A percentile compares a stretch with the other conserved stretches of the same genome.
Evolutionary conservation across 2,888 invertebrate genomes (phyloP).

Genomic region (Cataglyphis livida): DNA sequence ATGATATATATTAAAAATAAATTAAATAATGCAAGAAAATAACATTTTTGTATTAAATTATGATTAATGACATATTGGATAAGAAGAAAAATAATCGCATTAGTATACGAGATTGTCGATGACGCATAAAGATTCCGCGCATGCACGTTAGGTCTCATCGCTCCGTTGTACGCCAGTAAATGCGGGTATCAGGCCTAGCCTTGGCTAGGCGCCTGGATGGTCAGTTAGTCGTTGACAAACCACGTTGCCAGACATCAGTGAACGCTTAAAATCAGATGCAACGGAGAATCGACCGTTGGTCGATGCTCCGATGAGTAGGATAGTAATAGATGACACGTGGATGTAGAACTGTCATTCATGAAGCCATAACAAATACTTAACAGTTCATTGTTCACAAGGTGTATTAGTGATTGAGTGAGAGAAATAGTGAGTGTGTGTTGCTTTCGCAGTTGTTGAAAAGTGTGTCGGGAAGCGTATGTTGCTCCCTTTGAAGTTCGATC

Average conservation of each 20-base stretch:
- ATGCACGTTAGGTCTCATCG: conserved; percentile 54
- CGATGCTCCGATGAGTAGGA: conserved; percentile 4
- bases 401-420: neutral
- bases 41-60: neutral
- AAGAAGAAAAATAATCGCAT: neutral
- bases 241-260: conserved; percentile 37
- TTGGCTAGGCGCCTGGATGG: conserved; percentile 8
- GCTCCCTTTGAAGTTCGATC: conserved; percentile 64
- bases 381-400: neutral
- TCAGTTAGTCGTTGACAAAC: conserved; percentile 60
- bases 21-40: neutral
- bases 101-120: conserved; percentile 45
- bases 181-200: conserved; percentile 3
- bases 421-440: conserved; percentile 3
- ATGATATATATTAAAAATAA: neutral
- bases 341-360: conserved; percentile 46
- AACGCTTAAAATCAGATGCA: neutral
- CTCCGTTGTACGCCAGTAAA: neutral
- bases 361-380: neutral
- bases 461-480: conserved; percentile 69
- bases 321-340: conserved; percentile 52
- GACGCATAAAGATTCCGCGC: conserved; percentile 64
- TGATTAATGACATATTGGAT: neutral
- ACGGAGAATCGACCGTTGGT: conserved; percentile 3
- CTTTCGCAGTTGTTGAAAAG: conserved; percentile 18